Conservation (phyloP, 1,140 invertebrate species). For the Sesamia nonagrioides region DNA sequence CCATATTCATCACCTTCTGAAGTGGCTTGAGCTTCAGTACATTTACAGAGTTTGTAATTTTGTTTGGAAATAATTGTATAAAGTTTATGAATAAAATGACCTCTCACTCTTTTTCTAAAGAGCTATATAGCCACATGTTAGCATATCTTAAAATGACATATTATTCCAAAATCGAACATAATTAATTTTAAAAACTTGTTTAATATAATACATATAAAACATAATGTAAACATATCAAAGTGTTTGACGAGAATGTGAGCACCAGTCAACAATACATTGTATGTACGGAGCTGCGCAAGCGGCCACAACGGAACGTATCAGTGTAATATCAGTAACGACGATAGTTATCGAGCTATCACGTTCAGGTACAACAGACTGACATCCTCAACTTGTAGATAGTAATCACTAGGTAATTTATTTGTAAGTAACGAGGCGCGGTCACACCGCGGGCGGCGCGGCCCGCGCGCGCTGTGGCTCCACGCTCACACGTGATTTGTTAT, state of each 20-base stretch:
- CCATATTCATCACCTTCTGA: too few species aligned
- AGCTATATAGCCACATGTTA: neutral
- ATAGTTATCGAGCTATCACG: neutral
- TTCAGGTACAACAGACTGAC: slow-evolving; percentile 57
- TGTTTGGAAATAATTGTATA: neutral
- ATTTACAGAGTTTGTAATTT: too few species aligned
- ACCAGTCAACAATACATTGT: neutral
- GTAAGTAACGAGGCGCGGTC: slow-evolving; percentile 63
- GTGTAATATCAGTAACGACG: neutral
- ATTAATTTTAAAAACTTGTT: neutral
- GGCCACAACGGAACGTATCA: slow-evolving; percentile 15
- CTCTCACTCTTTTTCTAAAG: neutral
- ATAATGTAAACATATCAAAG: neutral
- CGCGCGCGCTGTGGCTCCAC: slow-evolving; percentile 6
- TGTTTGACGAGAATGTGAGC: slow-evolving; percentile 13
- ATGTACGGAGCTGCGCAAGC: neutral
- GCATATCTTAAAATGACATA: neutral
- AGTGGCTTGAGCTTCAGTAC: too few species aligned
- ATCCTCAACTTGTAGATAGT: slow-evolving; percentile 58
- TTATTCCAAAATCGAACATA: neutral
- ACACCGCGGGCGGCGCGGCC: neutral
- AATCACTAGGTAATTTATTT: slow-evolving; percentile 67
- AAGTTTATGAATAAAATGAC: too few species aligned
- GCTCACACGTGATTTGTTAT: slow-evolving; percentile 73
- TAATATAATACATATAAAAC: too few species aligned